These are phyloP conservation scores for Addax nasomaculatus DNA, from an alignment of 2,113 vertebrate species.

Conservation along the genomic window DNA sequence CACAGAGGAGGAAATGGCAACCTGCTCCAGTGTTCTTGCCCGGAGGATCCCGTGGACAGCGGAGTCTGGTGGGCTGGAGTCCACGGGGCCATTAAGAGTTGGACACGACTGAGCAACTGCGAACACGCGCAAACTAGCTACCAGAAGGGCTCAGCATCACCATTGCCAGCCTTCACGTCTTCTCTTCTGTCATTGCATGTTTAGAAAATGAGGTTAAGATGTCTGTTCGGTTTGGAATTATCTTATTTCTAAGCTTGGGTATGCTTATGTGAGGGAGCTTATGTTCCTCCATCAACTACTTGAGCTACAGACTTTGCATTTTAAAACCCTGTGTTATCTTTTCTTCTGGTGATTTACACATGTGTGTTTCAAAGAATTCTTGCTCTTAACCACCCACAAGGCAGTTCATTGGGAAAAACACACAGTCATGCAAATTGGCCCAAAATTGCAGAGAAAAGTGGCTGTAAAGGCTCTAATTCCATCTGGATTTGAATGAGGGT, in stretches of 20 bases:
- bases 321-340: neutral
- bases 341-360: neutral
- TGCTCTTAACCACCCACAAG: neutral
- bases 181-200: neutral
- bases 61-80: neutral
- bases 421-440: neutral
- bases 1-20: neutral
- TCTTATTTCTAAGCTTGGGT: neutral
- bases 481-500: neutral
- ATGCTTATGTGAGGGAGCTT: neutral
- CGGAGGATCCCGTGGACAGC: fast-evolving
- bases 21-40: neutral
- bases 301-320: neutral
- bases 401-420: neutral
- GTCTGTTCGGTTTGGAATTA: neutral
- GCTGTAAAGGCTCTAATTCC: neutral
- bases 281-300: neutral
- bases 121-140: fast-evolving
- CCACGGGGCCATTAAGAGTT: neutral
- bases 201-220: neutral
- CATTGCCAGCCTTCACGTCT: neutral
- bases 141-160: neutral
- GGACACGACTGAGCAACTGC: neutral
- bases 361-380: neutral
- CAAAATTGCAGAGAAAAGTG: neutral